phyloP scores from a whole-genome alignment of 2,797 vertebrate genomes.

The Falco biarmicus region DNA sequence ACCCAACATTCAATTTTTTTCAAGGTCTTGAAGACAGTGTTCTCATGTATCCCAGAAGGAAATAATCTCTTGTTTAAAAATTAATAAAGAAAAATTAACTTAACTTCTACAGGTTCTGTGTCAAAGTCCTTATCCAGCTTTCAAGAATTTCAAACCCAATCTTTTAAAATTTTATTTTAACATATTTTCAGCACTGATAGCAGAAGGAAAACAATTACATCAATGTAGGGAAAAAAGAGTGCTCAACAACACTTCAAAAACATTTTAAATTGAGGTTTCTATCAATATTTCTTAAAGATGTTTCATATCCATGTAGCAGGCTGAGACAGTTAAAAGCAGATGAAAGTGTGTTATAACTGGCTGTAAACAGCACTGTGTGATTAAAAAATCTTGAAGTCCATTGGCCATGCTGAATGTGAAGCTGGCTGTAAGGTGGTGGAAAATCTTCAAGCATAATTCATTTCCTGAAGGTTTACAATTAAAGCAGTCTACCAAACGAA shows the following conservation, averaged over 20 bases:
- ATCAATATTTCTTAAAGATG: not conserved
- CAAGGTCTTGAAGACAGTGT: not conserved
- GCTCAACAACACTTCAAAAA: not conserved
- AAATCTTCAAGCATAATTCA: not conserved
- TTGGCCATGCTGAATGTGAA: not conserved
- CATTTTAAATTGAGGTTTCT: not conserved
- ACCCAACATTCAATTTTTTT: not conserved
- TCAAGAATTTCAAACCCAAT: not conserved
- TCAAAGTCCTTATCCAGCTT: not conserved
- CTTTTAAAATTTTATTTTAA: not conserved
- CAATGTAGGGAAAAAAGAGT: not conserved
- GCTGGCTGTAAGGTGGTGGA: not conserved
- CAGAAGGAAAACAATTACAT: not conserved
- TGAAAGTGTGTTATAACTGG: not conserved
- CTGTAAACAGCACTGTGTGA: not conserved
- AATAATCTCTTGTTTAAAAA: conserved; percentile 43
- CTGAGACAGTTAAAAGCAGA: not conserved
- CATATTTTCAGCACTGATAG: not conserved
- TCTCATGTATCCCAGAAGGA: not conserved
- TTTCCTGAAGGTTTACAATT: not conserved
- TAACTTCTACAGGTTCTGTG: not conserved
- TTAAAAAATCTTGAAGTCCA: not conserved
- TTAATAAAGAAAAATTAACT: conserved; percentile 32
- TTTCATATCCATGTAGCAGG: not conserved
- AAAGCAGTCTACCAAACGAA: not conserved